Evolutionary conservation across 2,113 vertebrate species (phyloP), one percentile per base, ranked within the genome.

Genomic region (Deroptyus accipitrinus): DNA sequence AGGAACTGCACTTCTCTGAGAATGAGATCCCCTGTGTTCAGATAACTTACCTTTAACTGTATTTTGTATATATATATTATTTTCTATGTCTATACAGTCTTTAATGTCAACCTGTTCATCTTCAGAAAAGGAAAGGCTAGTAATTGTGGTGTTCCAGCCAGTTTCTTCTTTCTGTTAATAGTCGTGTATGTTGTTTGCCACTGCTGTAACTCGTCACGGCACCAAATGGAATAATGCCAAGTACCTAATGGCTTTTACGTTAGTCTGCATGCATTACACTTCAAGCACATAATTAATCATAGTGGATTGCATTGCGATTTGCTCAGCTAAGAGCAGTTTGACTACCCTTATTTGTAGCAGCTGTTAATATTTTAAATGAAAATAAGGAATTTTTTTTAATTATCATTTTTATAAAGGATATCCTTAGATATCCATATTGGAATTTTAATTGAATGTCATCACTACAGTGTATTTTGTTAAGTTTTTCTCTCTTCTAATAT

Each of bases 201-300:
- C 48, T 86, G 61, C 69, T 86, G 66, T 75, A 77, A 80, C 83
- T 86, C 83, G 88, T 90, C 51, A 69, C 78, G 35, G 68, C 92
- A 92, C 92, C 86, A 88, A 82, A 35, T 95, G 90, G 90, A 94
- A 82, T 81, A 83, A 73, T 84, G 86, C 92, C 92, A 94, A 91
- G 55, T 92, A 59, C 62, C 48, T 94, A 91, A 91, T 93, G 88
- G 80, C 73, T 93, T 89, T 93, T 93, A 77, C 79, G 68, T 95
- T 92, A 90, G 69, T 78, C 57, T 95, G 73, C 80, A 68, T 93
- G 33, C 85, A 82, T 91, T 91, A 83, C 54, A 30, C 52, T 84
- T 86, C 79, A 88, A 96, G 73, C 88, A 94, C 17, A 1, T 95
- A 84, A 93, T 94, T 86, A 93, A 84, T 95, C 86, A 86, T 35